Conservation (phyloP, 2,113 vertebrate genomes). For the Rhodinocichla rosea region DNA sequence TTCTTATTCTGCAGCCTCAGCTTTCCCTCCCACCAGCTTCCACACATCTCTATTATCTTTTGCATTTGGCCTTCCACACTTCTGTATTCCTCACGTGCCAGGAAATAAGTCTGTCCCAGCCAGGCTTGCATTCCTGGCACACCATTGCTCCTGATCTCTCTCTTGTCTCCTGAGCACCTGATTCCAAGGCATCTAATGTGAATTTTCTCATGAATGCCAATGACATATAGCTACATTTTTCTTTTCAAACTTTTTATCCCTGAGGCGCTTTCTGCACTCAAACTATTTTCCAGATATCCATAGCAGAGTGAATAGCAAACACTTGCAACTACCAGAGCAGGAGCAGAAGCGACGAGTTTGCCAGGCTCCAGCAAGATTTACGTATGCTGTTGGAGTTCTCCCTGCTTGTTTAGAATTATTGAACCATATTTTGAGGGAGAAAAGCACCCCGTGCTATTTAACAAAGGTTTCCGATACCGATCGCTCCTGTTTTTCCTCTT, state of each 20-base stretch:
- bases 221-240: slow-evolving; percentile 64
- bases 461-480: background rate
- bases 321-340: slow-evolving; percentile 35
- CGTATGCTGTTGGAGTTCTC: background rate
- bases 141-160: slow-evolving; percentile 60
- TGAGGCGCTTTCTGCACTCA: slow-evolving; percentile 48
- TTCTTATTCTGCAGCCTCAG: background rate
- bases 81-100: background rate
- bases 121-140: slow-evolving; percentile 52
- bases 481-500: background rate
- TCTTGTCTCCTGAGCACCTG: slow-evolving; percentile 62
- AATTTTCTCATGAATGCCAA: slow-evolving; percentile 75
- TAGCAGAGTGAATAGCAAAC: slow-evolving; percentile 66
- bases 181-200: slow-evolving; percentile 60
- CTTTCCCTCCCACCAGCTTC: slow-evolving; percentile 1
- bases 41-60: background rate
- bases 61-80: slow-evolving; percentile 9
- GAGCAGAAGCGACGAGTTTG: background rate
- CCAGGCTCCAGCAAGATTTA: slow-evolving; percentile 47
- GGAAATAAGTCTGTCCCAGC: slow-evolving; percentile 1
- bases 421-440: background rate
- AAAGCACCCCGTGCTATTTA: background rate
- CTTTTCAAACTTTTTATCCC: slow-evolving; percentile 62
- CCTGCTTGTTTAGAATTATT: slow-evolving; percentile 46
- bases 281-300: slow-evolving; percentile 59